Evolutionary conservation across 2,797 vertebrate species (phyloP).

Genomic region (Notoglanidium macrostoma): DNA sequence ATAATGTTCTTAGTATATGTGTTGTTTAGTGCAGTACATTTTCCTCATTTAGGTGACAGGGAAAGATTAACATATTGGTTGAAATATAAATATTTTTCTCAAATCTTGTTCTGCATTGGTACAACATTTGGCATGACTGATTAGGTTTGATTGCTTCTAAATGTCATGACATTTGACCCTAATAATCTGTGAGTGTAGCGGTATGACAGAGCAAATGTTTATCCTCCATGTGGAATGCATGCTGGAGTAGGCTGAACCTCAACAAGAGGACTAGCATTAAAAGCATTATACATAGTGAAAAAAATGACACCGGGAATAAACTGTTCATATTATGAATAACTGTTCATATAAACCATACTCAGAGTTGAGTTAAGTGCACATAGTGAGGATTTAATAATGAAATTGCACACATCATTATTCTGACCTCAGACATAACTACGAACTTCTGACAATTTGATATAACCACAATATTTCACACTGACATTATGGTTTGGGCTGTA

Average conservation of each 20-base stretch:
- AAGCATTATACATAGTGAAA: not conserved
- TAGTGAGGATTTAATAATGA: not conserved
- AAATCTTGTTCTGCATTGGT: constrained; percentile 10
- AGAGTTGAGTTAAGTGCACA: not conserved
- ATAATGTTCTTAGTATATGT: not conserved
- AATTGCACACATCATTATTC: not conserved
- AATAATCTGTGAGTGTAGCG: constrained; percentile 17
- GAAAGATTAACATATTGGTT: not conserved
- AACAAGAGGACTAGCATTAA: constrained; percentile 15
- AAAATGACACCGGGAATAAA: not conserved
- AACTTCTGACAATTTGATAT: not conserved
- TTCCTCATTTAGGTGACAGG: not conserved
- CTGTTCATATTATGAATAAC: not conserved
- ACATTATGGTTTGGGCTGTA: not conserved
- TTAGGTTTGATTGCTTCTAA: constrained; percentile 35
- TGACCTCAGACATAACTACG: not conserved
- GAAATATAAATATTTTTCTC: constrained; percentile 2
- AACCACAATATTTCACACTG: too few species aligned
- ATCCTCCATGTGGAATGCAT: constrained; percentile 24
- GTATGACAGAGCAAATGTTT: constrained; percentile 27
- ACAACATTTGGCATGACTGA: constrained; percentile 20
- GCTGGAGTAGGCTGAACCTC: not conserved
- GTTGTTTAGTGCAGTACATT: not conserved
- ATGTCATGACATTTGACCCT: constrained; percentile 34
- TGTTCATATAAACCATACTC: too few species aligned